phyloP scores from a whole-genome alignment of 1,140 invertebrate species.

The Heliconius congener region DNA sequence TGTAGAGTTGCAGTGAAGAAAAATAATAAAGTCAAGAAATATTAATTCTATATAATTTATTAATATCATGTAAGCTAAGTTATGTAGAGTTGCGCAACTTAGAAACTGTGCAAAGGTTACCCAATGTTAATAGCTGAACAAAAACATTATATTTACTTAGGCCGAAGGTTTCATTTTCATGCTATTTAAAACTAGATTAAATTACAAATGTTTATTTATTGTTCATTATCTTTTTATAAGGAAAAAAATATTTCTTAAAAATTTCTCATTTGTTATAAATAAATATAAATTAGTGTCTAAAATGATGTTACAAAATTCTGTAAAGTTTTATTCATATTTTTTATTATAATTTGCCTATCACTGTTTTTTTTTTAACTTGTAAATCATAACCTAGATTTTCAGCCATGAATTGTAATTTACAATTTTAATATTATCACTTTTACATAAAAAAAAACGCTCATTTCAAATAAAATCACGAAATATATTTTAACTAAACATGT shows the following conservation, averaged over 20 bases:
- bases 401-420: too few relatives aligned
- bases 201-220: not conserved
- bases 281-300: not conserved
- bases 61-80: not conserved
- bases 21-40: not conserved
- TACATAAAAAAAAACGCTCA: not conserved
- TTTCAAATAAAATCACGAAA: not conserved
- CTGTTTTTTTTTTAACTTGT: too few relatives aligned
- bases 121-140: conserved; percentile 16
- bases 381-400: too few relatives aligned
- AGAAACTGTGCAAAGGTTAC: conserved; percentile 20
- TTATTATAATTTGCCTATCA: too few relatives aligned
- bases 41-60: not conserved
- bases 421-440: not conserved
- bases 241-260: too few relatives aligned
- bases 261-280: not conserved
- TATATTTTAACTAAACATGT: not conserved
- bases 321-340: not conserved
- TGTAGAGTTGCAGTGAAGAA: not conserved
- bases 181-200: not conserved
- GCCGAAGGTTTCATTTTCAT: not conserved
- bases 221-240: not conserved
- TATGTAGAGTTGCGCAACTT: conserved; percentile 9
- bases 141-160: conserved; percentile 9
- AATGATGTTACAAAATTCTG: not conserved